Conservation (phyloP, 92 coral and sea anemone genomes). For the Nematostella vectensis region DNA sequence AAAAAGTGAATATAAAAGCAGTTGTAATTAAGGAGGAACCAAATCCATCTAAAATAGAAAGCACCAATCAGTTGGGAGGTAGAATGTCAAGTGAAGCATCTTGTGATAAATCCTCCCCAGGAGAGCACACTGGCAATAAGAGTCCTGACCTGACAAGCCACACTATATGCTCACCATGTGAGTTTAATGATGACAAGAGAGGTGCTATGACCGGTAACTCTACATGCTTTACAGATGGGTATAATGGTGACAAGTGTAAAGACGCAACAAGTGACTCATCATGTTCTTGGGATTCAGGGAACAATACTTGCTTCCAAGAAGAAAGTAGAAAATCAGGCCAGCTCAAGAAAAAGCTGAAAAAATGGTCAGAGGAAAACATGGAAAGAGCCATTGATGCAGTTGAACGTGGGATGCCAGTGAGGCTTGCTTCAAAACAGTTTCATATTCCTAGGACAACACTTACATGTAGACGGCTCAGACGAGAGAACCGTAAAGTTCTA, state of each 20-base stretch:
- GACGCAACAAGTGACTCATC: background rate
- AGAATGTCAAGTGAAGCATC: background rate
- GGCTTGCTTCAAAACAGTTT: slow-evolving; percentile 19
- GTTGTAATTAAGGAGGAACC: background rate
- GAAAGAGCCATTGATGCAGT: slow-evolving; percentile 15
- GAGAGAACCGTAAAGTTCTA: background rate
- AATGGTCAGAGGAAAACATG: slow-evolving; percentile 12
- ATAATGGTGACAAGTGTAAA: background rate
- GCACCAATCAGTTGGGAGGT: background rate
- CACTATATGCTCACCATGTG: background rate
- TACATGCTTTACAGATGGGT: slow-evolving; percentile 1
- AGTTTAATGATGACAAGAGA: background rate
- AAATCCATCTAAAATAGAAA: background rate
- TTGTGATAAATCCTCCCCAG: no score
- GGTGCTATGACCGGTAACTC: background rate
- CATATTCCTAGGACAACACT: slow-evolving; percentile 23
- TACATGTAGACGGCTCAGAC: background rate
- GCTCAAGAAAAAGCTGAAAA: slow-evolving; percentile 5
- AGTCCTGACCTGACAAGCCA: background rate
- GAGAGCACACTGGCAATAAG: background rate
- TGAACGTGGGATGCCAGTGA: slow-evolving; percentile 10
- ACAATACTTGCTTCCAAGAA: background rate
- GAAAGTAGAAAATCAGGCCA: background rate
- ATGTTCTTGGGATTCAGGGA: background rate
- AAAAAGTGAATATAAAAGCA: no score